phyloP scores from a whole-genome alignment of 64 coral and sea anemone genomes.

The Stylophora pistillata region DNA sequence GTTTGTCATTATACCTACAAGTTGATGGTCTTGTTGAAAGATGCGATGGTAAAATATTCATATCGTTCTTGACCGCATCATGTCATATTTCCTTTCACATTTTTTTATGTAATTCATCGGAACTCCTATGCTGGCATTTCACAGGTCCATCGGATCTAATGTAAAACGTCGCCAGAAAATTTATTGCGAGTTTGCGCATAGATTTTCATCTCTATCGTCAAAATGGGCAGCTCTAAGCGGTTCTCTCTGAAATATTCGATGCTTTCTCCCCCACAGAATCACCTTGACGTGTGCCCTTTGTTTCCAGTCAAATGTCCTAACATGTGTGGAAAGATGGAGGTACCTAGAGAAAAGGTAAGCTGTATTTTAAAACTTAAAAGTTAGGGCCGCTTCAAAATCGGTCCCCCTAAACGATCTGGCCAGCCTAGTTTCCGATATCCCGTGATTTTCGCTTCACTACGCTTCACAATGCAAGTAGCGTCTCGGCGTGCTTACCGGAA shows the following conservation, averaged over 20 bases:
- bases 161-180: neutral
- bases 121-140: neutral
- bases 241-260: conserved; percentile 17
- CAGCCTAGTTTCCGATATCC: too few relatives aligned
- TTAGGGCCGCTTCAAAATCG: too few relatives aligned
- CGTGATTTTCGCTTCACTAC: too few relatives aligned
- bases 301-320: conserved; percentile 64
- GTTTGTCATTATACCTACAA: neutral
- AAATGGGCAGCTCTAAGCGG: neutral
- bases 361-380: neutral
- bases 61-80: neutral
- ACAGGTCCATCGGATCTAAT: too few relatives aligned
- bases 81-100: conserved; percentile 31
- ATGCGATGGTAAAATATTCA: neutral
- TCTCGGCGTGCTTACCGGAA: too few relatives aligned
- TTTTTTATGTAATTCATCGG: conserved; percentile 10
- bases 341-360: conserved; percentile 51
- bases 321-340: conserved; percentile 63
- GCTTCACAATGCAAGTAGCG: too few relatives aligned
- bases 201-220: neutral
- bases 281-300: conserved; percentile 49
- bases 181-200: neutral
- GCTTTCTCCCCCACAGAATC: conserved; percentile 44
- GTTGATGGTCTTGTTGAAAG: neutral
- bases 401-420: too few relatives aligned